A percentile compares a stretch with the other conserved stretches of the same genome.
Conservation (phyloP, 2,888 invertebrate genomes). For the Xylota segnis region DNA sequence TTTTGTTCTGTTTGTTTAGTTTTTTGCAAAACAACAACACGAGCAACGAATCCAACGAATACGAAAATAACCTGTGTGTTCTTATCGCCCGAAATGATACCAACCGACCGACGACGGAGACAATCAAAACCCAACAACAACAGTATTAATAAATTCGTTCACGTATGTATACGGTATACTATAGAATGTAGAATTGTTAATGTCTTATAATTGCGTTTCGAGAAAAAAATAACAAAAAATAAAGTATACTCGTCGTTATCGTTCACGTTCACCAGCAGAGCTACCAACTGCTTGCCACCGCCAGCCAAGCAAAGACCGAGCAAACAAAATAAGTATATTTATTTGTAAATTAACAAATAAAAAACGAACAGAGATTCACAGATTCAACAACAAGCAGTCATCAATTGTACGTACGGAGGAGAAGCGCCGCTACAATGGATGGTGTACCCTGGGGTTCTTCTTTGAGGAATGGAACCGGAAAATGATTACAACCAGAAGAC, state of each 20-base stretch:
- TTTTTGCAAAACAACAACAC: slow-evolving; percentile 34
- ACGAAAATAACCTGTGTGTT: slow-evolving; percentile 56
- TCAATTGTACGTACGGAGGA: slow-evolving; percentile 37
- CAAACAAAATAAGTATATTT: slow-evolving; percentile 3
- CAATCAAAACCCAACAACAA: slow-evolving; percentile 60
- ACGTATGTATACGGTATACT: slow-evolving; percentile 25
- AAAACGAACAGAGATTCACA: slow-evolving; percentile 15
- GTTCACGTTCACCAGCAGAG: slow-evolving; percentile 54
- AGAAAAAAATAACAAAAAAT: slow-evolving; percentile 10
- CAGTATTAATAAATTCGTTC: slow-evolving; percentile 65
- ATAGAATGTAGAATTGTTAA: slow-evolving; percentile 56
- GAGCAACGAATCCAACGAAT: slow-evolving; percentile 36
- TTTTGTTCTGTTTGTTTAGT: background rate
- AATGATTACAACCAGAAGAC: slow-evolving; percentile 58
- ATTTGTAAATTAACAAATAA: slow-evolving; percentile 52
- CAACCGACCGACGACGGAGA: slow-evolving; percentile 37
- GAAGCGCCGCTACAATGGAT: slow-evolving; percentile 25
- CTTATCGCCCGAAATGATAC: slow-evolving; percentile 62
- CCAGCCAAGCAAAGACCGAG: background rate
- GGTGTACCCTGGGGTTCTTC: background rate
- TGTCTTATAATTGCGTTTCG: slow-evolving; percentile 67
- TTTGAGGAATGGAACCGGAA: slow-evolving; percentile 62
- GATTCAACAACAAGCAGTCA: slow-evolving; percentile 10
- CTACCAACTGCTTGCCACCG: slow-evolving; percentile 18
- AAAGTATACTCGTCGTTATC: slow-evolving; percentile 42